Base-by-base conservation (phyloP, 2,888 invertebrate genomes). In the Eucera pruinosa region DNA sequence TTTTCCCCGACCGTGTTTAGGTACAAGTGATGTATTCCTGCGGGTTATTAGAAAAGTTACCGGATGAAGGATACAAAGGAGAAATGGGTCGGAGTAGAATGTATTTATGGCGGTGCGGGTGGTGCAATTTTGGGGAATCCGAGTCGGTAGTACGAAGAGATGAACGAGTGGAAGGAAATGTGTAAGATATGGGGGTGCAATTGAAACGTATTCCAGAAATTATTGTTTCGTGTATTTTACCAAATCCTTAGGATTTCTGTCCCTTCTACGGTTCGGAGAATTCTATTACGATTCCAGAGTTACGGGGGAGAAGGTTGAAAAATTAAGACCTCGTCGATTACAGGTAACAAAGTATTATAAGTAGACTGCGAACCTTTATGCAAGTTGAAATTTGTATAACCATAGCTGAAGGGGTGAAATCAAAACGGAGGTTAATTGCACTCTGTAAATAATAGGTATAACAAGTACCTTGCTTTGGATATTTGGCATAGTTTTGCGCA, bases 21-120 rank as follows among this genome's bases (percentile, higher is more conserved):
- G 27, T 2, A 13, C 27, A 6, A 5, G 36, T 65, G 65, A 75
- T 60, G 41, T 65, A 65, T 65, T 48, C 65, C 20, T 1, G 11
- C 18, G 47, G 33, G 52, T 74, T 74, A 71, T 72, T 74, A 70
- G 71, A 71, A 74, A 74, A 74, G 71, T 74, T 74, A 48, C 11
- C 27, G 43, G 41, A 50, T 43, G 43, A 74, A 41, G 43, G 23
- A 27, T 13, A 18, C n/a, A 15, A 3, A 6, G 41, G 18, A 27
- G 7, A 11, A 50, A 39, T 30, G 43, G 39, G 52, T 9, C 2
- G 23, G 33, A n/a, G 9, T 3, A 33, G 57, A 45, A 36, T 27
- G 60, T 70, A 64, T 74, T 74, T 74, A 50, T 50, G 62, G 30
- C 45, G 43, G n/a, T 33, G 4, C 5, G 9, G 50, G 30, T 64